These are phyloP conservation scores for Cotesia typhae DNA, from an alignment of 1,140 invertebrate genomes.

Conservation along the genomic window DNA sequence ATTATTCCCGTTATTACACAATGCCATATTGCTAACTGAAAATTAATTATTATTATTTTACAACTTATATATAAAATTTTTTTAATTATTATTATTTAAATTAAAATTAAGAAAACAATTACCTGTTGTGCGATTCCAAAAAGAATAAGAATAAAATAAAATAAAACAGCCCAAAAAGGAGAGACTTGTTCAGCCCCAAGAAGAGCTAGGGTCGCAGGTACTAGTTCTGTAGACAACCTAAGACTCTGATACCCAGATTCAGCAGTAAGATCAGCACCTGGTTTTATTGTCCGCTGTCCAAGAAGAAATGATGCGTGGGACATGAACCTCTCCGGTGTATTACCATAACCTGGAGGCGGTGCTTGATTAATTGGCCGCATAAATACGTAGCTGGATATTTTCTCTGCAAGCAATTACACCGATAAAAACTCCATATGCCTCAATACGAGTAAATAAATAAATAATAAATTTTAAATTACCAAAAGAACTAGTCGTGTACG, in stretches of 20 bases:
- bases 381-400: constrained; percentile 76
- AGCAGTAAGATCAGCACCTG: constrained; percentile 64
- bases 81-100: too few species aligned
- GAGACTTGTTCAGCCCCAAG: constrained; percentile 75
- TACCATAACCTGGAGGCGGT: constrained; percentile 63
- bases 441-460: too few species aligned
- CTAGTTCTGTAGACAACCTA: constrained; percentile 83
- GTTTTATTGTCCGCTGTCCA: constrained; percentile 73
- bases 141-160: constrained; percentile 84
- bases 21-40: constrained; percentile 80
- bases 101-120: constrained; percentile 1
- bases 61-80: too few species aligned
- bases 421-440: neutral
- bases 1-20: constrained; percentile 83
- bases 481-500: constrained; percentile 83
- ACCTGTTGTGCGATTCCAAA: constrained; percentile 88
- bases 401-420: constrained; percentile 68
- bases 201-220: constrained; percentile 82
- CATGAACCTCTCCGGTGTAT: constrained; percentile 73
- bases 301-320: constrained; percentile 75
- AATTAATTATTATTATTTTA: constrained; percentile 24
- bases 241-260: constrained; percentile 81
- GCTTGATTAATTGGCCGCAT: constrained; percentile 68
- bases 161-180: constrained; percentile 86
- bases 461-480: constrained; percentile 69